These are phyloP conservation scores for Hirundo rustica DNA, from an alignment of 2,797 vertebrate species.

Conservation along the genomic window DNA sequence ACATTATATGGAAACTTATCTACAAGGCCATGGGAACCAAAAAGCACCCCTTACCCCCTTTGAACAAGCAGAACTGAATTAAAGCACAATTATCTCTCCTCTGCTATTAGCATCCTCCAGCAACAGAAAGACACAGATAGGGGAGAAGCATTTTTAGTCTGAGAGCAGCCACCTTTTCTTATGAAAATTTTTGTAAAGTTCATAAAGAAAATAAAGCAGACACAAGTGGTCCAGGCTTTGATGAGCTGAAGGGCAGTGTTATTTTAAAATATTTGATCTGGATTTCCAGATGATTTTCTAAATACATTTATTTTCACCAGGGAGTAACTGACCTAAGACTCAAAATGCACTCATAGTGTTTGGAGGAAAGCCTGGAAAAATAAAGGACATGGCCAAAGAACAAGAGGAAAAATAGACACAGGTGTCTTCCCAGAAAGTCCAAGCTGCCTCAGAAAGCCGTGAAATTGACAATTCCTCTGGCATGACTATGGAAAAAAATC, in stretches of 20 bases:
- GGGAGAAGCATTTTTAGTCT: not conserved
- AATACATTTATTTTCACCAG: not conserved
- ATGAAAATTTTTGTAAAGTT: slow-evolving; percentile 30
- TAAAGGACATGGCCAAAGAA: not conserved
- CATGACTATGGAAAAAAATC: not conserved
- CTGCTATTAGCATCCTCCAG: not conserved
- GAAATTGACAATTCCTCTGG: not conserved
- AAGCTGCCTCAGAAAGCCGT: not conserved
- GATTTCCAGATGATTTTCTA: not conserved
- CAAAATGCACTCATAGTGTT: not conserved
- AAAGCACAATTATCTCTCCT: slow-evolving; percentile 51
- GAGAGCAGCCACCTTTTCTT: slow-evolving; percentile 11
- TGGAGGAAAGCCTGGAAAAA: slow-evolving; percentile 37
- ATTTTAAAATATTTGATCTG: not conserved
- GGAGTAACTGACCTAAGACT: slow-evolving; percentile 12
- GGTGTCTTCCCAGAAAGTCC: not conserved
- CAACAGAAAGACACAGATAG: not conserved
- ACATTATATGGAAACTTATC: slow-evolving; percentile 72
- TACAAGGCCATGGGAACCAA: slow-evolving; percentile 82
- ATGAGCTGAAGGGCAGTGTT: not conserved
- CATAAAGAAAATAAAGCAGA: not conserved
- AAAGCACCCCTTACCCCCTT: slow-evolving; percentile 41
- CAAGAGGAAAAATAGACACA: not conserved
- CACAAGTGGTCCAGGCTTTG: not conserved
- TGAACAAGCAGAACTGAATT: slow-evolving; percentile 67